A percentile compares a stretch with the other conserved stretches of the same genome.
Evolutionary conservation across 1,140 invertebrate species (phyloP).

Genomic region (Diorhabda elongata): DNA sequence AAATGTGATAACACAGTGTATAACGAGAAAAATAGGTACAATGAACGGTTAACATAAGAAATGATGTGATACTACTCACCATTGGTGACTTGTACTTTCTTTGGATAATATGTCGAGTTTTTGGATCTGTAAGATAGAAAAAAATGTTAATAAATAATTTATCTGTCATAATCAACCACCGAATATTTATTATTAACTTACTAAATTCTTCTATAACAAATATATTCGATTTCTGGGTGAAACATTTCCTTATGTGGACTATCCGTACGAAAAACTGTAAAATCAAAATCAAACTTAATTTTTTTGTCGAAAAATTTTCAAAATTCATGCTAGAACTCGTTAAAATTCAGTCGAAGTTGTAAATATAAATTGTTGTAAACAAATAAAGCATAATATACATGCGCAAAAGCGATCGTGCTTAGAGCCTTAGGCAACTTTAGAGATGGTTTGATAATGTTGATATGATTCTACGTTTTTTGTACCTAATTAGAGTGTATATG

Average conservation of each 20-base stretch:
- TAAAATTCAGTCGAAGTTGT: background rate
- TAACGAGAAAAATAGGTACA: no score
- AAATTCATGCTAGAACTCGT: no score
- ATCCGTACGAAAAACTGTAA: slow-evolving; percentile 99
- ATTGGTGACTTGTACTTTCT: slow-evolving; percentile 97
- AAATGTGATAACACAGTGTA: no score
- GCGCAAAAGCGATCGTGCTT: slow-evolving; percentile 32
- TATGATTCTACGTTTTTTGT: slow-evolving; percentile 34
- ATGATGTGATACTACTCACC: slow-evolving; percentile 64
- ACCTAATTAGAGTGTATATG: slow-evolving; percentile 4
- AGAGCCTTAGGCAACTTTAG: slow-evolving; percentile 51
- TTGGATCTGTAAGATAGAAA: slow-evolving; percentile 79
- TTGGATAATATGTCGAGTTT: slow-evolving; percentile 93
- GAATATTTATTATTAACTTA: slow-evolving; percentile 59
- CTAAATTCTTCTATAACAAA: slow-evolving; percentile 99
- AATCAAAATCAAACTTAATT: slow-evolving; percentile 13
- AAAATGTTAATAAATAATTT: background rate
- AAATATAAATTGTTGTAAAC: background rate
- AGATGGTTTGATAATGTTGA: slow-evolving; percentile 48
- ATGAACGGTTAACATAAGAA: no score
- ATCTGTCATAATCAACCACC: background rate
- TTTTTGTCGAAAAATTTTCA: no score
- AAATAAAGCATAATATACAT: slow-evolving; percentile 16
- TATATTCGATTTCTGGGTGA: slow-evolving; percentile 96
- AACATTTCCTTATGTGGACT: slow-evolving; percentile 98